A percentile compares a stretch with the other conserved stretches of the same genome.
Evolutionary conservation across 2,113 vertebrate species (phyloP).

Genomic region (Psammodynastes pulverulentus): DNA sequence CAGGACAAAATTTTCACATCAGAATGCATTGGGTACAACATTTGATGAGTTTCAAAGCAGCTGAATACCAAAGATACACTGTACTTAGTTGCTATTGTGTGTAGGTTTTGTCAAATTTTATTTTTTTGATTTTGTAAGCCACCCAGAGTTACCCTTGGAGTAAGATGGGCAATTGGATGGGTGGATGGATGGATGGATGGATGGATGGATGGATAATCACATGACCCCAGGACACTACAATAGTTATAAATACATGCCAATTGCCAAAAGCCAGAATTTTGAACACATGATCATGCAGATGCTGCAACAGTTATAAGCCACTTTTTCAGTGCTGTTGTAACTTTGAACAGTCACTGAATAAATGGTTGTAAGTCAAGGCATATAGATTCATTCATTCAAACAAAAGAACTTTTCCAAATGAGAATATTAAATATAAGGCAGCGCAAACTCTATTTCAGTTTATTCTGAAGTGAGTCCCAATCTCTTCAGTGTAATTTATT

Average conservation of each 20-base stretch:
- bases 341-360: neutral
- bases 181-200: no score
- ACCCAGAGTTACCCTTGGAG: neutral
- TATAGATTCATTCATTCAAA: slow-evolving; percentile 27
- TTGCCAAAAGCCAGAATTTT: neutral
- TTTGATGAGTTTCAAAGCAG: neutral
- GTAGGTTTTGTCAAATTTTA: neutral
- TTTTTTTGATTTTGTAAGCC: neutral
- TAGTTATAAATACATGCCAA: neutral
- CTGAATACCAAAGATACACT: neutral
- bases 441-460: neutral
- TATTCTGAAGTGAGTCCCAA: neutral
- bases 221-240: neutral
- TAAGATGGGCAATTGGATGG: neutral
- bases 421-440: neutral
- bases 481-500: neutral
- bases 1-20: neutral
- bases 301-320: neutral
- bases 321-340: neutral
- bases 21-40: neutral
- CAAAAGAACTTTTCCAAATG: neutral
- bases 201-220: accelerated
- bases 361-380: neutral
- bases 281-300: neutral
- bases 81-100: neutral